Conservation (phyloP, 2,797 vertebrate genomes). For the Neosilurus hyrtlii region DNA sequence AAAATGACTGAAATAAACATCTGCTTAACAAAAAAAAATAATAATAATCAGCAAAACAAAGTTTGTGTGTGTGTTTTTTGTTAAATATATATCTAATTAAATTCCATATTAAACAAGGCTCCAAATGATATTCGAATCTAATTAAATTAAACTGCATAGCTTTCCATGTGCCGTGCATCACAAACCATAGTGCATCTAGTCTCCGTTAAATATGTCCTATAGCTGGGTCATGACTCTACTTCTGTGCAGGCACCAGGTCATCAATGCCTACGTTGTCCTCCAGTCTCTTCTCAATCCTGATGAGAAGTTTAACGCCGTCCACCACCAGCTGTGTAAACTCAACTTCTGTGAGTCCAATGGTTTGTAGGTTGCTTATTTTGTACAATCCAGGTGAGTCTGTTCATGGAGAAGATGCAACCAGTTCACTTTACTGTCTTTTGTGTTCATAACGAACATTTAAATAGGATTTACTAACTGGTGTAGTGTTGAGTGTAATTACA, state of each 20-base stretch:
- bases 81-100: neutral
- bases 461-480: neutral
- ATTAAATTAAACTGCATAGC: neutral
- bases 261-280: constrained; percentile 57
- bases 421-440: neutral
- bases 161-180: neutral
- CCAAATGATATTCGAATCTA: no score
- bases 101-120: no score
- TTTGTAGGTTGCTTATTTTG: constrained; percentile 62
- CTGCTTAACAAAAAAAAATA: neutral
- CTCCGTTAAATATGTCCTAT: neutral
- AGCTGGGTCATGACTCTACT: constrained; percentile 41
- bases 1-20: neutral
- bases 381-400: constrained; percentile 50
- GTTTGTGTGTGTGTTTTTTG: neutral
- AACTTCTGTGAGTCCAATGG: constrained; percentile 69
- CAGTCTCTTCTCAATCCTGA: constrained; percentile 71
- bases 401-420: neutral
- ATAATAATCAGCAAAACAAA: no score
- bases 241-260: constrained; percentile 64
- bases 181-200: neutral
- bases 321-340: constrained; percentile 68
- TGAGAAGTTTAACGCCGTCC: constrained; percentile 71
- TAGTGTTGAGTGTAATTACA: neutral
- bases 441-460: neutral